These are phyloP conservation scores for Penaeus monodon DNA, from an alignment of 2,888 invertebrate species.

Conservation along the genomic window DNA sequence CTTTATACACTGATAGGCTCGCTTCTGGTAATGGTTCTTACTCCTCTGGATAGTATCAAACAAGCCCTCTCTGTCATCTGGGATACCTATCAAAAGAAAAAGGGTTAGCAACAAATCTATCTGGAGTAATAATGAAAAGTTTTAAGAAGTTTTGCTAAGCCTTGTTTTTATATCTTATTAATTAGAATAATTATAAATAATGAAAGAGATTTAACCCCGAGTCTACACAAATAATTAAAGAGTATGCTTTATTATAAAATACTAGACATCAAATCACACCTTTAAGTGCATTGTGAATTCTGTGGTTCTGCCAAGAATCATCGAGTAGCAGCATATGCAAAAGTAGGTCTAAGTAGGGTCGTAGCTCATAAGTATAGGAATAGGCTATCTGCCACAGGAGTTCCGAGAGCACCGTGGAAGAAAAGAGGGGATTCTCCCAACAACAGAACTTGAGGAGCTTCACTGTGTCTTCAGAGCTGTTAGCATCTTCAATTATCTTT, in stretches of 20 bases:
- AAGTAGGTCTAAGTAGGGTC: conserved; percentile 91
- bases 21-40: conserved; percentile 94
- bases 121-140: not conserved
- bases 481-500: conserved; percentile 94
- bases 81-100: conserved; percentile 71
- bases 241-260: no score
- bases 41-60: conserved; percentile 92
- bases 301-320: conserved; percentile 95
- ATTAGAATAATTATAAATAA: no score
- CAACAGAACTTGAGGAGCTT: conserved; percentile 92
- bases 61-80: conserved; percentile 89
- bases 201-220: no score
- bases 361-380: conserved; percentile 93
- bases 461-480: conserved; percentile 90
- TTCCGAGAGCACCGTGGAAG: conserved; percentile 88
- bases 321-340: conserved; percentile 88
- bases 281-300: conserved; percentile 93
- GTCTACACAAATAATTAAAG: no score
- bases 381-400: conserved; percentile 85
- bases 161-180: no score
- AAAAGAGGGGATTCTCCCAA: conserved; percentile 97
- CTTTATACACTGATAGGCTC: conserved; percentile 97
- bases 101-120: not conserved
- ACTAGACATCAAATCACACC: conserved; percentile 72
- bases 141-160: no score